Base-by-base conservation (phyloP, 2,888 invertebrate species). In the Endotricha flammealis region DNA sequence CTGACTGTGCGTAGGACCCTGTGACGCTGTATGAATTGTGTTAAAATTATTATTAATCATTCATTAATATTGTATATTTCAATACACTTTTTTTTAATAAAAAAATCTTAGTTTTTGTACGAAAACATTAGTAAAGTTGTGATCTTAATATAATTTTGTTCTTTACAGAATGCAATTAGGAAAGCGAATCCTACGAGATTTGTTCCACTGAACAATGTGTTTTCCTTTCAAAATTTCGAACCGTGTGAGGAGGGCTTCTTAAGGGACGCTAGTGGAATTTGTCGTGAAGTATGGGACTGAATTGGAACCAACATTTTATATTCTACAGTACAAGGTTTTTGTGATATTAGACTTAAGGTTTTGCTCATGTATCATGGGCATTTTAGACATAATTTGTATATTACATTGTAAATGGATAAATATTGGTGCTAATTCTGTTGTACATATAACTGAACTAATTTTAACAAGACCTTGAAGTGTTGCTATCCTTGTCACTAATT, bases 211-310 rank as follows among this genome's bases (percentile, higher is more conserved):
- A 82, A 81, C 51, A 73, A 60, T 33, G 53, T 52, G 0, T 12
- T 67, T 2, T 78, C 63, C 48, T 81, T 83, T 52, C 65, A 60
- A 42, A 57, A 41, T 1, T 60, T 59, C 29, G 54, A 58, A 9
- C 76, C 79, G 0, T 86, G 85, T 16, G 61, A 65, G 3, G 65
- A 75, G 0, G 85, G 83, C 1, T 72, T 62, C 42, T 60, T 66
- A 37, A 63, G 78, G n/a, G 85, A 86, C 36, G 39, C 68, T 0
- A 46, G 70, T 1, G 85, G 85, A 8, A 53, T 77, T 17, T 86
- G 85, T 41, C 62, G 85, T 27, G 85, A 85, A 44, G 81, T 85
- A 12, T 86, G 85, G 85, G 65, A 69, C 32, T 59, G 52, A 24
- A 9, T 4, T 11, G 2, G 8, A 16, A 6, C 16, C 6, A 16